Conservation (phyloP, 2,888 invertebrate species). For the Synanthedon formicaeformis region DNA sequence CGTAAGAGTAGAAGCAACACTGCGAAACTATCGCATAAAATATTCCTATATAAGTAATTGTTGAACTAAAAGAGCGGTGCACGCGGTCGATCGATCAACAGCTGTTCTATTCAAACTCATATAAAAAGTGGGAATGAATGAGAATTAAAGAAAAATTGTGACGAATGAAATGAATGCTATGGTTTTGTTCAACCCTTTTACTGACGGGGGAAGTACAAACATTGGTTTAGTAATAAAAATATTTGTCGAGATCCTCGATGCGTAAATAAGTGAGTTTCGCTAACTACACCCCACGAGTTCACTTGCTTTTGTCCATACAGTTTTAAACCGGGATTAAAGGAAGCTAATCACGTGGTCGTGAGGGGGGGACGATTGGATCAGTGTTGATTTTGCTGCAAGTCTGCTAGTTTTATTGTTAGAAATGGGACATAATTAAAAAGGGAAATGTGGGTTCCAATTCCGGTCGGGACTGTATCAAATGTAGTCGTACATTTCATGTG, state of each 20-base stretch:
- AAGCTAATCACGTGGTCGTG: constrained; percentile 45
- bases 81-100: constrained; percentile 23
- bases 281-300: constrained; percentile 35
- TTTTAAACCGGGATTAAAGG: constrained; percentile 60
- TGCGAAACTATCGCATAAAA: background rate
- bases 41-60: background rate
- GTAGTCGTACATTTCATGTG: too few species aligned
- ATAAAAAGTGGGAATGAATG: constrained; percentile 28
- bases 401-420: constrained; percentile 1
- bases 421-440: constrained; percentile 2
- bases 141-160: constrained; percentile 42
- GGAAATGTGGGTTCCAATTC: background rate
- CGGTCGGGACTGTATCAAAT: too few species aligned
- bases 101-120: constrained; percentile 47
- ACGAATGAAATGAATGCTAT: constrained; percentile 43
- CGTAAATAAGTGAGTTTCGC: constrained; percentile 48
- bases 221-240: constrained; percentile 68
- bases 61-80: background rate
- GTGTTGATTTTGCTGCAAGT: constrained; percentile 12
- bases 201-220: constrained; percentile 59
- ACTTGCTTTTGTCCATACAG: constrained; percentile 50
- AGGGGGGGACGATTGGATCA: constrained; percentile 28
- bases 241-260: constrained; percentile 56
- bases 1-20: too few species aligned
- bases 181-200: constrained; percentile 47